Percentiles rank a stretch among this genome's conserved stretches.
phyloP scores from a whole-genome alignment of 2,113 vertebrate species.

The Circaetus gallicus region DNA sequence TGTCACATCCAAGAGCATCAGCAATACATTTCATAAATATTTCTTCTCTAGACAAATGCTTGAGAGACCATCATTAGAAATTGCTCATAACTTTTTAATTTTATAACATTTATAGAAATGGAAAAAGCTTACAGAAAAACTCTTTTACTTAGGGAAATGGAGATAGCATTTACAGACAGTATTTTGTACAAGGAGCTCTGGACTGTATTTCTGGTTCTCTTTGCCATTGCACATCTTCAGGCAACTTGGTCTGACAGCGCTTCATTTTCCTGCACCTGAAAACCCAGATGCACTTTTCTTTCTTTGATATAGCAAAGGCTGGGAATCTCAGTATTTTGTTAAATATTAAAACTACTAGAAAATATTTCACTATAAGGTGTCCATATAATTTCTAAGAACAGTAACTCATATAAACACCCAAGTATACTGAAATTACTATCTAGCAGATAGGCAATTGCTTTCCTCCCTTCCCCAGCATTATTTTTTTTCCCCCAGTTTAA shows the following conservation, averaged over 20 bases:
- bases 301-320: background rate
- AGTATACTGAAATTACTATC: background rate
- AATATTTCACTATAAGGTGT: background rate
- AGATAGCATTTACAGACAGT: background rate
- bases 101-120: too few species aligned
- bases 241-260: background rate
- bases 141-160: background rate
- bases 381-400: background rate
- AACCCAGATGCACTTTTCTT: background rate
- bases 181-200: accelerated
- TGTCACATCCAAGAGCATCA: background rate
- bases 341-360: background rate
- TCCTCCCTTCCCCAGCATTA: background rate
- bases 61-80: background rate
- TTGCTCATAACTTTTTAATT: background rate
- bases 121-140: background rate
- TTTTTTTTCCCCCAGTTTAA: background rate
- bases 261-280: background rate
- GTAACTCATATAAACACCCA: background rate
- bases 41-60: background rate
- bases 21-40: background rate
- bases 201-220: background rate
- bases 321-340: background rate
- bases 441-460: background rate
- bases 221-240: background rate